Base-by-base conservation (phyloP, 2,113 vertebrate species). In the Indri indri region DNA sequence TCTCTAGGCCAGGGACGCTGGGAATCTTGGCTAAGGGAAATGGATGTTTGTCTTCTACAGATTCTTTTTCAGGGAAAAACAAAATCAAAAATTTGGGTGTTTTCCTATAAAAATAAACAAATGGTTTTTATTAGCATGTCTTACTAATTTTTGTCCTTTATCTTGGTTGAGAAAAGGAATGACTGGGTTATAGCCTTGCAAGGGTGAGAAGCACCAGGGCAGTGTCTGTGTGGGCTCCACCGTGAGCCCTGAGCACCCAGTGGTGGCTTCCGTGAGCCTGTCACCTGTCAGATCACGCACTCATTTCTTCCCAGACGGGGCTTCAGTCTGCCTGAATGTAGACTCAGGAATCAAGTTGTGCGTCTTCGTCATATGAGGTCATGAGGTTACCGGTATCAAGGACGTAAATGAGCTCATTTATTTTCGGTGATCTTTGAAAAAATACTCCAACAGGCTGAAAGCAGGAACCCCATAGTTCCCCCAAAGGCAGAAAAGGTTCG, bases 251-350 rank as follows among this genome's bases (percentile, higher is more conserved):
- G 8, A 20, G 32, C 9, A 0, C 30, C 40, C 4, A 1, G 76
- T 2, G 1, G 5, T 12, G 14, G n/a, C 34, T 63, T 23, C 30
- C n/a, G 0, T 25, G 9, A 32, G 57, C 40, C 37, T 5, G 8
- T 8, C 14, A 73, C 42, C 4, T 57, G 0, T 47, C 5, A 12
- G 40, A 59, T 8, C 87, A 2, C 0, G 18, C 10, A 2, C 2
- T 0, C 6, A 52, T 11, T 47, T 71, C 73, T 54, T 20, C 57
- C 32, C 32, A 5, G 79, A 22, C 22, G 6, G n/a, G 30, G 14
- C 63, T 52, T 42, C 8, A 0, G 25, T 34, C 27, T 68, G 45
- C 32, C 91, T 2, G 66, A 22, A 40, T 8, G 11, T 25, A 8
- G 42, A 34, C 45, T n/a, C 18, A 4, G 65, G 63, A 20, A n/a